Evolutionary conservation across 2,113 vertebrate species (phyloP), one percentile per base, ranked within the genome.

Genomic region (Psammodynastes pulverulentus): DNA sequence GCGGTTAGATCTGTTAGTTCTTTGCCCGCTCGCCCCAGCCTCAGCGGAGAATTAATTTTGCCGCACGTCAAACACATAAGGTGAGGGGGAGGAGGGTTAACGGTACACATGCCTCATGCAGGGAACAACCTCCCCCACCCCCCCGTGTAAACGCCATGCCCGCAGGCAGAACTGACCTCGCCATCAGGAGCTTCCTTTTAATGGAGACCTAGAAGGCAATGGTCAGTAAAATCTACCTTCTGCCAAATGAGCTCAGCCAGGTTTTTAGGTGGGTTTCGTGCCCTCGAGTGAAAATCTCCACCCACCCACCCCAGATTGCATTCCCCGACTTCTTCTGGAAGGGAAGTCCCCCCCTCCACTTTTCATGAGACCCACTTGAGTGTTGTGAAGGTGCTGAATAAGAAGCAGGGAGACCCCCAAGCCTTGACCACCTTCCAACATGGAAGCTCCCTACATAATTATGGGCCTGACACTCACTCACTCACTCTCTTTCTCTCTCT

Each of bases 151-250:
- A 90, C 1, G 23, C 86, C 26, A 17, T 95, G 91, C 92, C 56
- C 12, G 90, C 92, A 51, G 85, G 91, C 43, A 91, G 89, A 93
- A 93, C 84, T 92, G 91, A 94, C 93, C 52, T 87, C 52, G 5
- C 48, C 93, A 91, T 93, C 92, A 92, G 86, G 92, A 94, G 86
- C 84, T 96, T 96, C 94, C 92, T 94, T 94, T 96, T 95, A 97
- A 95, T 94, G 96, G 94, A 91, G 88, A 93, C 95, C 93, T 95
- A 90, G 89, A 79, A 95, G 89, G 84, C 88, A 92, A 94, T 90
- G 92, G 91, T 95, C 95, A 95, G 90, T 94, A 94, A 95, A 95
- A 94, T 93, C 53, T 89, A 87, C 87, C 79, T 96, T 95, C 94
- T 96, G 90, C 90, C 94, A 94, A 51, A 58, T 10, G 24, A 58